These are phyloP conservation scores for Phyto melanocephala DNA, from an alignment of 2,888 invertebrate species.

Conservation along the genomic window DNA sequence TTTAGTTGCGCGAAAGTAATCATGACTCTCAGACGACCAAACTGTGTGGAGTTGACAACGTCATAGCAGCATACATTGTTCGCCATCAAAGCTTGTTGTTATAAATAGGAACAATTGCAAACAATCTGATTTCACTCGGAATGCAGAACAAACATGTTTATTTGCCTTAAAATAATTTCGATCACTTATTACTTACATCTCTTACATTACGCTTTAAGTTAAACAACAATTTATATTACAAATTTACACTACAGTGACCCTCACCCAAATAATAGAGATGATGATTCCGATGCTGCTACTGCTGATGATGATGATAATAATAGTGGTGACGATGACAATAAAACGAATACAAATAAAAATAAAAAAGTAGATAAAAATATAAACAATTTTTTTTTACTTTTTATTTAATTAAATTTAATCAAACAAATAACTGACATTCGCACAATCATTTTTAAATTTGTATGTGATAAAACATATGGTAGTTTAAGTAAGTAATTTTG, in stretches of 20 bases:
- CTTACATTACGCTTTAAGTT: neutral
- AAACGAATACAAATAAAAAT: neutral
- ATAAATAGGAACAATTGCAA: no score
- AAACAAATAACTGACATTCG: constrained; percentile 61
- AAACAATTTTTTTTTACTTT: neutral
- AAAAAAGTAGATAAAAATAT: constrained; percentile 39
- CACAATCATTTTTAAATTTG: constrained; percentile 16
- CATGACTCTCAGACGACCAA: no score
- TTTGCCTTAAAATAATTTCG: no score
- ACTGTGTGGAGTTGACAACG: no score
- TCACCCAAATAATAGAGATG: constrained; percentile 51
- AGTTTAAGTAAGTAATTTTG: no score
- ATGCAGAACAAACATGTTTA: no score
- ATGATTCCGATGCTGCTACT: neutral
- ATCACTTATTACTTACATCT: no score
- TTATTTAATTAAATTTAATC: constrained; percentile 63
- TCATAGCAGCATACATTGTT: no score
- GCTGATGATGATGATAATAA: constrained; percentile 3
- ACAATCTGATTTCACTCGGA: no score
- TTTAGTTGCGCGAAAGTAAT: no score
- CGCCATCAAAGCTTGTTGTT: no score
- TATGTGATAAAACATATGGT: no score
- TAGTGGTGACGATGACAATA: neutral
- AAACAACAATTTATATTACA: constrained; percentile 11
- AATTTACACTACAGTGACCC: constrained; percentile 48